Percentiles rank a stretch among this genome's conserved stretches.
Evolutionary conservation across 1,140 invertebrate genomes (phyloP).

Genomic region (Drosophila prosaltans): DNA sequence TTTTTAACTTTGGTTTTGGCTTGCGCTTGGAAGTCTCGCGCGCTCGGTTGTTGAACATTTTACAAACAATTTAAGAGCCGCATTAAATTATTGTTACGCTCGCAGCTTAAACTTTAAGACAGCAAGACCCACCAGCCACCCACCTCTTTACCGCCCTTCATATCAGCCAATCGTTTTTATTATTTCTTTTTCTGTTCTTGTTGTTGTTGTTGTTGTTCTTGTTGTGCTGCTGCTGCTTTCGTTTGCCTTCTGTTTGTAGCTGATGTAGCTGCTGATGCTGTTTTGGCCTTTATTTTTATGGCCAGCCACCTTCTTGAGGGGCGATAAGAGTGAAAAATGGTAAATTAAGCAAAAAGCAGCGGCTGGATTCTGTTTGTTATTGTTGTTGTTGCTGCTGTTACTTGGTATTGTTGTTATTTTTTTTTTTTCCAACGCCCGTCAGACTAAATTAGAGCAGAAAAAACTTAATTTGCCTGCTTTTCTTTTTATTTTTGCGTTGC

Average conservation of each 20-base stretch:
- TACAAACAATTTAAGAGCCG: constrained; percentile 80
- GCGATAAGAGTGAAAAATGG: constrained; percentile 82
- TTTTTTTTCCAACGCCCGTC: constrained; percentile 56
- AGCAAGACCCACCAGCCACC: constrained; percentile 32
- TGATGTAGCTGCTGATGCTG: constrained; percentile 3
- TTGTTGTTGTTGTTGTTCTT: not conserved
- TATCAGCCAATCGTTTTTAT: constrained; percentile 42
- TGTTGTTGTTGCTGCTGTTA: constrained; percentile 41
- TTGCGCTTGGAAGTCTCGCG: constrained; percentile 28
- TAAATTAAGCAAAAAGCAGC: constrained; percentile 76
- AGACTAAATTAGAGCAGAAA: constrained; percentile 80
- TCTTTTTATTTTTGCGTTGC: not conserved
- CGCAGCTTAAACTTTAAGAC: constrained; percentile 75
- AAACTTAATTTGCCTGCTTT: constrained; percentile 77
- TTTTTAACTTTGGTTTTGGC: constrained; percentile 72
- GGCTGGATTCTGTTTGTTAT: constrained; percentile 49
- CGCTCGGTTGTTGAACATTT: constrained; percentile 77
- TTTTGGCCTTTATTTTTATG: constrained; percentile 71
- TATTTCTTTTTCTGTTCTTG: not conserved
- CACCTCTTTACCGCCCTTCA: not conserved
- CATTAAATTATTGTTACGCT: constrained; percentile 82
- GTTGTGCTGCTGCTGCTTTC: not conserved
- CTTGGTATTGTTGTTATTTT: constrained; percentile 4
- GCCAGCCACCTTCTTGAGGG: constrained; percentile 38
- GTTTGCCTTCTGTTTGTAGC: constrained; percentile 39